Percentiles rank a stretch among this genome's conserved stretches.
Evolutionary conservation across 2,113 vertebrate genomes (phyloP).

Genomic region (Hyperoodon ampullatus): DNA sequence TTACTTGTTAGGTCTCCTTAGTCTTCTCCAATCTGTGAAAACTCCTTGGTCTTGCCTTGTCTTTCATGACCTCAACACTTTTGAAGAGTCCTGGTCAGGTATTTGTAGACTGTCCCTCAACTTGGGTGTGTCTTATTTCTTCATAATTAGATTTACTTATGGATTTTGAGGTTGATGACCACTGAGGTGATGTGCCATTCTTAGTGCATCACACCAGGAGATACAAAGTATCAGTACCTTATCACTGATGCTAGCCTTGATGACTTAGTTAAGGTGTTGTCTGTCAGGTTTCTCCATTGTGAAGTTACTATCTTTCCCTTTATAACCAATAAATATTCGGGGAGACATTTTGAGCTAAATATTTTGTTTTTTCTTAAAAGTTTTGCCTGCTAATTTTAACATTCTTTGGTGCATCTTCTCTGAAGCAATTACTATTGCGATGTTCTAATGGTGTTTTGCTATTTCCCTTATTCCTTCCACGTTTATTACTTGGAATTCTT

Average conservation of each 20-base stretch:
- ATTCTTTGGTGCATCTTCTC: neutral
- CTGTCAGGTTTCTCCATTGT: neutral
- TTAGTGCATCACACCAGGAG: neutral
- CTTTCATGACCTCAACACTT: neutral
- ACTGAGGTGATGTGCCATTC: neutral
- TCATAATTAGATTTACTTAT: neutral
- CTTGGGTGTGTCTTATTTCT: neutral
- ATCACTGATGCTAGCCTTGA: neutral
- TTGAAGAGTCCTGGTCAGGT: neutral
- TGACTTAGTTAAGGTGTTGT: neutral
- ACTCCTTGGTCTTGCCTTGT: neutral
- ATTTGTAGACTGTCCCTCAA: neutral
- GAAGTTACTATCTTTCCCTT: neutral
- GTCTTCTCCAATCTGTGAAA: neutral
- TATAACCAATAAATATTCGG: neutral
- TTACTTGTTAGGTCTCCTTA: neutral
- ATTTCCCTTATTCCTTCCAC: neutral
- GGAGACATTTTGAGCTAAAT: neutral
- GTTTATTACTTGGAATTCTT: neutral
- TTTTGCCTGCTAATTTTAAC: neutral
- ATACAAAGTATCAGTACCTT: neutral
- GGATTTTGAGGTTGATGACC: neutral
- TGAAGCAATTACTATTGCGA: neutral
- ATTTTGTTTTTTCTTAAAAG: neutral
- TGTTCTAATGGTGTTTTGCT: neutral